Percentiles rank a stretch among this genome's conserved stretches.
Evolutionary conservation across 2,888 invertebrate species (phyloP).

Genomic region (Encarsia formosa): DNA sequence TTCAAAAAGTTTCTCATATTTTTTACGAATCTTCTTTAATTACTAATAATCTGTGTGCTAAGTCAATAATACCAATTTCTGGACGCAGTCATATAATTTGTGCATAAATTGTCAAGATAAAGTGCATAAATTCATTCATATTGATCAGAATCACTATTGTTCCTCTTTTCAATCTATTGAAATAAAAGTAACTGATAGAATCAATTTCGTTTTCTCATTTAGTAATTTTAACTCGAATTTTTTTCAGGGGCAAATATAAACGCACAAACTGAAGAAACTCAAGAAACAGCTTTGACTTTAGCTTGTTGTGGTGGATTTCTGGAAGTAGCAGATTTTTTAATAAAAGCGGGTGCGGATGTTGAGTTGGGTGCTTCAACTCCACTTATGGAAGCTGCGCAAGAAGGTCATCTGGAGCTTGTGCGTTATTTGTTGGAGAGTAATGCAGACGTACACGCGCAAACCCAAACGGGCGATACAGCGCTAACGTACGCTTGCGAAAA

Average conservation of each 20-base stretch:
- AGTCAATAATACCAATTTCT: no score
- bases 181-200: no score
- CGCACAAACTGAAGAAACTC: slow-evolving; percentile 97
- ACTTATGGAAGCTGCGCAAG: slow-evolving; percentile 97
- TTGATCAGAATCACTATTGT: no score
- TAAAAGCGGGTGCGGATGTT: slow-evolving; percentile 91
- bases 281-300: slow-evolving; percentile 90
- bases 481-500: slow-evolving; percentile 98
- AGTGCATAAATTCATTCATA: no score
- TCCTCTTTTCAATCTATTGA: no score
- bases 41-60: no score
- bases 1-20: no score
- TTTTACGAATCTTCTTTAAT: no score
- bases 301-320: slow-evolving; percentile 94
- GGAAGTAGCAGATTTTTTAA: slow-evolving; percentile 91
- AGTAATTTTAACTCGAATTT: no score
- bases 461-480: slow-evolving; percentile 93
- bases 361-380: slow-evolving; percentile 95
- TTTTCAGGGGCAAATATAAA: slow-evolving; percentile 83
- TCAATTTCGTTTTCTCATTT: no score
- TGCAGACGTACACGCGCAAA: slow-evolving; percentile 90
- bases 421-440: slow-evolving; percentile 78
- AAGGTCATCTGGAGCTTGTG: slow-evolving; percentile 92
- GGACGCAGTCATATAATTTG: no score
- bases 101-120: no score